Evolutionary conservation across 2,797 vertebrate genomes (phyloP).

Genomic region (Sebastes ruberrimus): DNA sequence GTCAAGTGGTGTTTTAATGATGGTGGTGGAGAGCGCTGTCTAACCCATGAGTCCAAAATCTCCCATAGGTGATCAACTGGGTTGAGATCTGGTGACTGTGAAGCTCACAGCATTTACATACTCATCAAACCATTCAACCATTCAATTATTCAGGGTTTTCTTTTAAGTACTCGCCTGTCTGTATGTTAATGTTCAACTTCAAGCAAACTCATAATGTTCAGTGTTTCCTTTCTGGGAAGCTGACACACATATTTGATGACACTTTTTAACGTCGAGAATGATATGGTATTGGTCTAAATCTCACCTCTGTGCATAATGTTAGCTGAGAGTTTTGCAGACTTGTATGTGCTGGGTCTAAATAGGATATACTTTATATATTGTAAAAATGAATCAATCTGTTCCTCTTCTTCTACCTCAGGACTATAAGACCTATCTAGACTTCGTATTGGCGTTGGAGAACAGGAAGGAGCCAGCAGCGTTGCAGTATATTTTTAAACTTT

Average conservation of each 20-base stretch:
- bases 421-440: slow-evolving; percentile 98
- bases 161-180: neutral
- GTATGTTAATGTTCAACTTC: slow-evolving; percentile 20
- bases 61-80: neutral
- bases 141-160: neutral
- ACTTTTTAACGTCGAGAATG: neutral
- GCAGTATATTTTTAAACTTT: slow-evolving; percentile 97
- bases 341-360: neutral
- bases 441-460: slow-evolving; percentile 98
- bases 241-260: neutral
- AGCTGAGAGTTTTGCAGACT: neutral
- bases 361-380: neutral
- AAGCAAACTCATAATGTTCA: neutral
- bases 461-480: slow-evolving; percentile 97
- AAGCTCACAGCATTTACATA: neutral
- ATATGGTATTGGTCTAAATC: neutral
- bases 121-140: too few relatives aligned
- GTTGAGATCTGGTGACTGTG: neutral
- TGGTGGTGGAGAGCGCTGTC: neutral
- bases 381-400: neutral
- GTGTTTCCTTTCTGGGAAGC: neutral
- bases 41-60: neutral
- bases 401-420: slow-evolving; percentile 81
- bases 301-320: neutral
- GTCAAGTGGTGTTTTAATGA: neutral